These are phyloP conservation scores for Lophotriccus pileatus DNA, from an alignment of 2,797 vertebrate genomes.

Conservation along the genomic window DNA sequence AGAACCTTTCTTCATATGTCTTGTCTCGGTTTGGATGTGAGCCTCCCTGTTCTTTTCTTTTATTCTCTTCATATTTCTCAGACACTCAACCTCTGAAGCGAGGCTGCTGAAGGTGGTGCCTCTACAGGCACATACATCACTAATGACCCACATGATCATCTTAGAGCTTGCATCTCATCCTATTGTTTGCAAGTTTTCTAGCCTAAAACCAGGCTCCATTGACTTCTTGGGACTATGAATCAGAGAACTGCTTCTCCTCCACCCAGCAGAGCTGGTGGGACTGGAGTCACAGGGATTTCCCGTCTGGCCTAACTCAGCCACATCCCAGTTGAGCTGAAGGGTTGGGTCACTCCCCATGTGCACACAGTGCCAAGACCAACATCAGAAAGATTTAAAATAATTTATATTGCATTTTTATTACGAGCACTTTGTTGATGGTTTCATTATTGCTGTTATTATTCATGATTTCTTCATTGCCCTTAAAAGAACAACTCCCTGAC, in stretches of 20 bases:
- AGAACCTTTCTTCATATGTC: not conserved
- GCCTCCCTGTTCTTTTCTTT: not conserved
- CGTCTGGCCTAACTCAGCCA: not conserved
- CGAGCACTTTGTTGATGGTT: not conserved
- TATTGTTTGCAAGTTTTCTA: not conserved
- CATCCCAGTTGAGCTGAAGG: not conserved
- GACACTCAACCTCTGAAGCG: not conserved
- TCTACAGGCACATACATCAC: not conserved
- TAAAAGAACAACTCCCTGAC: not conserved
- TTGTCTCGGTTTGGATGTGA: not conserved
- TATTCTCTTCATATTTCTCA: not conserved
- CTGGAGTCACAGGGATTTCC: not conserved
- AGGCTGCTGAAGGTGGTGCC: not conserved
- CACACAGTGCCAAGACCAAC: not conserved
- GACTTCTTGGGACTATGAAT: not conserved
- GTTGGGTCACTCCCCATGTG: not conserved
- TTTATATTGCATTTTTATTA: not conserved
- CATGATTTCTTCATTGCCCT: not conserved
- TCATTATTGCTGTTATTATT: not conserved
- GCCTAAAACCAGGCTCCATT: not conserved
- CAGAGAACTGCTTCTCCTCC: not conserved
- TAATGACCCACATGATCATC: not conserved
- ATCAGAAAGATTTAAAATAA: not conserved
- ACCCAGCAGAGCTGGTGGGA: fast-evolving
- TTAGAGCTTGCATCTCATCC: not conserved